Evolutionary conservation across 2,797 vertebrate species (phyloP), one percentile per base, ranked within the genome.

Genomic region (Malurus splendens): DNA sequence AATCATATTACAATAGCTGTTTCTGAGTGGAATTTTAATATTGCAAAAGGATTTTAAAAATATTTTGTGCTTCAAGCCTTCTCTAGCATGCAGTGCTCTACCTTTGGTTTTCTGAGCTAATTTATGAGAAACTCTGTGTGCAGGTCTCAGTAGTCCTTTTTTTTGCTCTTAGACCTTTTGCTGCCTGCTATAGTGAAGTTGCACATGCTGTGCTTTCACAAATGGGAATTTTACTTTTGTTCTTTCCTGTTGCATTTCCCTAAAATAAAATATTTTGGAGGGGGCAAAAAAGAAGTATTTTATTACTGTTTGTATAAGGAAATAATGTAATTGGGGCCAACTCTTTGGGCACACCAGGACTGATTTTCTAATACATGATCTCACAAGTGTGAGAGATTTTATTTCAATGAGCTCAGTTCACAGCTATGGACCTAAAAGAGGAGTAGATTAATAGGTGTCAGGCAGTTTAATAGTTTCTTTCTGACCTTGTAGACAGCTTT

Each of bases 121-220:
- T 89, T 90, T 93, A 82, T 90, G 90, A 78, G 92, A 76, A 75
- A 70, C 59, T 91, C 61, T 39, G 55, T 61, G 73, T 87, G 86
- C 67, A 76, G 77, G 75, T 90, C 93, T 92, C 87, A 82, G 82
- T 70, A 79, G 90, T 90, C 67, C 42, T 62, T 85, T 89, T 89
- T 89, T 87, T 84, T 90, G 76, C 90, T 87, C 90, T 86, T 87
- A 83, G 79, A 93, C 84, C 32, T 95, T 94, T 87, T 89, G 81
- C 82, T 91, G 89, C 74, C 66, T 87, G 56, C 81, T 87, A 32
- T 0, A 90, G 70, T 70, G 66, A 85, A 80, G 82, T 62, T 80
- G 51, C 76, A 82, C 93, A 92, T 86, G 87, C 89, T 84, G 92
- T 78, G 94, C 82, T 92, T 83, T 92, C 64, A 76, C 71, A 81